Evolutionary conservation across 2,888 invertebrate species (phyloP), one percentile per base, ranked within the genome.

Genomic region (Volucella zonaria): DNA sequence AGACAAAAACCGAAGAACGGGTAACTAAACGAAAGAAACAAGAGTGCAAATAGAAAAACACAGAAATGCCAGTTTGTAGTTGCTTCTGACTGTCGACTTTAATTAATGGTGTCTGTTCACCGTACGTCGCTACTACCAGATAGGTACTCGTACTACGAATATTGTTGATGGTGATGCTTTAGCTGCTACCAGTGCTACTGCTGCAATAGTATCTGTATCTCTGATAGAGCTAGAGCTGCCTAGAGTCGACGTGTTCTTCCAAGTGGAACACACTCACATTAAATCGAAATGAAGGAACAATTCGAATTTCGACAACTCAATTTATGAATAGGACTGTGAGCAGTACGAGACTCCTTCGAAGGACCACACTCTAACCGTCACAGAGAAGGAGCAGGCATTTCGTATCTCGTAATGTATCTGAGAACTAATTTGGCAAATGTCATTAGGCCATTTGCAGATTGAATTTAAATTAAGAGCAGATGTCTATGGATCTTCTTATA

Each of bases 21-120:
- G 70, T 52, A 74, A 59, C 70, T 56, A 71, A 70, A 79, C 58
- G 79, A 70, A 83, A 79, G 79, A 78, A 79, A 70, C 74, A 82
- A 83, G 68, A 79, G 64, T 38, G 79, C 74, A 75, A 79, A 83
- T 70, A 83, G 70, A 74, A 85, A 80, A 76, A 76, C 74, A 85
- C 49, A 80, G 64, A 67, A 71, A 71, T 82, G 70, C 73, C 71
- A 75, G 70, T 74, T 74, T 78, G 81, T 85, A 77, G 83, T 87
- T 76, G 82, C 82, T 82, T 68, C 86, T 81, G 86, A 78, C 74
- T 87, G 87, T 87, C 86, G 86, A 86, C 86, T 87, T 86, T 87
- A 87, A 87, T 87, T 87, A 87, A 87, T 87, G 87, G 86, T 86
- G 86, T 81, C 82, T 86, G 86, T 86, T 83, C 67, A 38, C 40